phyloP scores from a whole-genome alignment of 2,113 vertebrate species.

The Xiphophorus maculatus region DNA sequence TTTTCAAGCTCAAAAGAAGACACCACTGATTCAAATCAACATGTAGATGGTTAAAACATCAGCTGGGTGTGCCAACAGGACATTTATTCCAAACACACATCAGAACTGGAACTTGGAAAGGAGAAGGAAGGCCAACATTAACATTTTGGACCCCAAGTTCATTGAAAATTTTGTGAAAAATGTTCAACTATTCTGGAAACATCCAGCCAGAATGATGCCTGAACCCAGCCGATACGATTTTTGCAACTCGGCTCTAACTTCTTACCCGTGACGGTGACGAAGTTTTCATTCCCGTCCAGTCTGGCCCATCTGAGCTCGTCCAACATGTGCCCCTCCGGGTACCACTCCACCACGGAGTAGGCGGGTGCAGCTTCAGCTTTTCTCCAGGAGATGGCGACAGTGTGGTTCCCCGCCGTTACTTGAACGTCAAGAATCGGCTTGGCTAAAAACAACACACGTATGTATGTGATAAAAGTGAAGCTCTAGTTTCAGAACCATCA shows the following conservation, averaged over 20 bases:
- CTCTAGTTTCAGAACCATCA: neutral
- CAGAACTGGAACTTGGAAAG: too few species aligned
- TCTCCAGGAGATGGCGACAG: conserved; percentile 76
- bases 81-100: neutral
- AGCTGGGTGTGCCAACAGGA: neutral
- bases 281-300: conserved; percentile 34
- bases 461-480: too few species aligned
- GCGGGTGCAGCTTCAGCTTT: conserved; percentile 36
- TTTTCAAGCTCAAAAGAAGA: too few species aligned
- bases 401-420: conserved; percentile 22
- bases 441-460: conserved; percentile 13
- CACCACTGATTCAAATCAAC: neutral
- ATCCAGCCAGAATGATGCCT: neutral
- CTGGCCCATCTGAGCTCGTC: conserved; percentile 68
- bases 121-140: neutral
- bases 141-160: neutral
- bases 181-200: neutral
- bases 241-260: neutral
- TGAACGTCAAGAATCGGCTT: conserved; percentile 14
- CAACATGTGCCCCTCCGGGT: conserved; percentile 39
- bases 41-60: neutral
- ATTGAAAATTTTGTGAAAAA: neutral
- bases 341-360: conserved; percentile 76
- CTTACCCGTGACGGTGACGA: conserved; percentile 66
- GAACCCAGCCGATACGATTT: neutral